A percentile compares a stretch with the other conserved stretches of the same genome.
Evolutionary conservation across 2,113 vertebrate genomes (phyloP).

Genomic region (Alexandromys fortis): DNA sequence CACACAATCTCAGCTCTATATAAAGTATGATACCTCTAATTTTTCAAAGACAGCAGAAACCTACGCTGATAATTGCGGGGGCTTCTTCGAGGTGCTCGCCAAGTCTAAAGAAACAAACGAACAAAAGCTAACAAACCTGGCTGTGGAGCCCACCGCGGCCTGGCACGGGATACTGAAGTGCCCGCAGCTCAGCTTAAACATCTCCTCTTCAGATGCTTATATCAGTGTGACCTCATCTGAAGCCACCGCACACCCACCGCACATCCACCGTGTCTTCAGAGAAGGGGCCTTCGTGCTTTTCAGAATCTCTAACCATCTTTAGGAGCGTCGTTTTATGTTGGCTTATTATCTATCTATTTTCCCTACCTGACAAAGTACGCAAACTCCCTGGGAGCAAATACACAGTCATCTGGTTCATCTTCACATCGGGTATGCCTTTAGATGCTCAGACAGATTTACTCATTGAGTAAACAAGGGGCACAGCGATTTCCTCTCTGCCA

Average conservation of each 20-base stretch:
- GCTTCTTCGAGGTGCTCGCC: not conserved
- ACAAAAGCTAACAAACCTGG: not conserved
- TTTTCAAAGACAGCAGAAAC: not conserved
- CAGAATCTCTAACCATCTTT: not conserved
- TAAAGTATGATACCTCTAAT: not conserved
- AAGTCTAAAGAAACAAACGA: not conserved
- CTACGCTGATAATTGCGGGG: not conserved
- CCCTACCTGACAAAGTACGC: not conserved
- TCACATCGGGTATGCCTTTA: not conserved
- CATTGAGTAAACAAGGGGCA: not conserved
- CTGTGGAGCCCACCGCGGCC: not conserved
- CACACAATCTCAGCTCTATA: not conserved
- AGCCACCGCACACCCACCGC: fast-evolving
- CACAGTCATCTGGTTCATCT: not conserved
- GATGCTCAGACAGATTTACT: not conserved
- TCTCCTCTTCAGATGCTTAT: not conserved
- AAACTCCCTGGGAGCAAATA: not conserved
- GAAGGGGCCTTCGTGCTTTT: not conserved
- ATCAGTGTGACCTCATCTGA: not conserved
- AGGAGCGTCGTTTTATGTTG: not conserved
- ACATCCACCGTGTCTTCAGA: no score
- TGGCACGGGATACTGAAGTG: not conserved
- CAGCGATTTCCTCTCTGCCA: not conserved
- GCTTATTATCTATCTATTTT: not conserved
- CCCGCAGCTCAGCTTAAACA: not conserved